Evolutionary conservation across 2,888 invertebrate genomes (phyloP).

Genomic region (Norana najaformis): DNA sequence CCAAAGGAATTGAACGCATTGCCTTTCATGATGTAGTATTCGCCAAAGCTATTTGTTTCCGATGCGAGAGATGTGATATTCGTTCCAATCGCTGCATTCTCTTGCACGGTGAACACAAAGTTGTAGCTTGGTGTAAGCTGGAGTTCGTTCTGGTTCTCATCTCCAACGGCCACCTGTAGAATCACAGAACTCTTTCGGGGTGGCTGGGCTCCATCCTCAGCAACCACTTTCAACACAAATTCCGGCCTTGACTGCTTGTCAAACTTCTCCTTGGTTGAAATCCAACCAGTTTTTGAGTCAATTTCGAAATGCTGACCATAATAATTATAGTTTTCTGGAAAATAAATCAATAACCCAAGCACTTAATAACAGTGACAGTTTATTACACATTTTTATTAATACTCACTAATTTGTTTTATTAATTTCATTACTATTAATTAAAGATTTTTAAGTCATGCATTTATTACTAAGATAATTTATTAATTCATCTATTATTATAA

Average conservation of each 20-base stretch:
- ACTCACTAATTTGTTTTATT: not conserved
- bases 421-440: not conserved
- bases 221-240: not conserved
- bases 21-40: slow-evolving; percentile 28
- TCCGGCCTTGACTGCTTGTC: not conserved
- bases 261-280: not conserved
- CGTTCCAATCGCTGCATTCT: not conserved
- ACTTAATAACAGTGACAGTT: not conserved
- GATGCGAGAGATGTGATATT: not conserved
- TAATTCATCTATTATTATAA: not conserved
- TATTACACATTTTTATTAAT: not conserved
- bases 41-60: not conserved
- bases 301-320: slow-evolving; percentile 31
- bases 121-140: not conserved
- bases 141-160: not conserved
- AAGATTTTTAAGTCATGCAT: not conserved
- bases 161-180: not conserved
- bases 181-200: not conserved
- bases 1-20: slow-evolving; percentile 24
- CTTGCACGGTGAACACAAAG: not conserved
- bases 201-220: not conserved
- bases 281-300: slow-evolving; percentile 26
- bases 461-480: not conserved
- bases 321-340: not conserved
- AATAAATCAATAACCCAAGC: not conserved